Base-by-base conservation (phyloP, 2,113 vertebrate species). In the Aptenodytes forsteri region DNA sequence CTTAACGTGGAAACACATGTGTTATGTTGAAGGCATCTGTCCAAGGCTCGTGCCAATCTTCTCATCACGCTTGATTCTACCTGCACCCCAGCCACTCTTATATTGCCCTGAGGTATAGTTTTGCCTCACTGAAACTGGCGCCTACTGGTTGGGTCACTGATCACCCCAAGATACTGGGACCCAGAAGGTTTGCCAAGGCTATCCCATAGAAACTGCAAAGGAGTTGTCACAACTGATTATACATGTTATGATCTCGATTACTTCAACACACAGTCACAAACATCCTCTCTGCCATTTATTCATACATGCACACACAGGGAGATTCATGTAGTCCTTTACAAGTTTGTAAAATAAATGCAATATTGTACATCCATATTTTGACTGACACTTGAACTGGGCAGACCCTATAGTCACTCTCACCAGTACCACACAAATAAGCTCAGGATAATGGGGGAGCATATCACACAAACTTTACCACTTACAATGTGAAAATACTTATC, bases 161-260 rank as follows among this genome's bases (percentile, higher is more conserved):
- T 19, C 2, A 0, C 23, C 1, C 2, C 14, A 14, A 32, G n/a
- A 27, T 27, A 62, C 7, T 66, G 0, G 23, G 61, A 67, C 30
- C 29, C 36, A 50, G 38, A 49, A 64, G 30, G 27, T 18, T 9
- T 36, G 19, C 16, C 36, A 38, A 80, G 71, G 42, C 26, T 40
- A 14, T 46, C 29, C 50, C 11, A 14, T 0, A 76, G 50, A 49
- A 59, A 78, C 25, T 4, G 29, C 54, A 46, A 62, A 67, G 36
- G 29, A 83, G 52, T 46, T 50, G 36, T 50, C 52, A 56, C 27
- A 38, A 30, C 52, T 42, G 38, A 20, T 77, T 20, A 25, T 19
- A 17, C 49, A 2, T 16, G 36, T 46, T 88, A 46, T 2, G 32
- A 8, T 6, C 27, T n/a, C 58, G 56, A 21, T 64, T 17, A 69